Evolutionary conservation across 2,888 invertebrate genomes (phyloP).

Genomic region (Harpalus rufipes): DNA sequence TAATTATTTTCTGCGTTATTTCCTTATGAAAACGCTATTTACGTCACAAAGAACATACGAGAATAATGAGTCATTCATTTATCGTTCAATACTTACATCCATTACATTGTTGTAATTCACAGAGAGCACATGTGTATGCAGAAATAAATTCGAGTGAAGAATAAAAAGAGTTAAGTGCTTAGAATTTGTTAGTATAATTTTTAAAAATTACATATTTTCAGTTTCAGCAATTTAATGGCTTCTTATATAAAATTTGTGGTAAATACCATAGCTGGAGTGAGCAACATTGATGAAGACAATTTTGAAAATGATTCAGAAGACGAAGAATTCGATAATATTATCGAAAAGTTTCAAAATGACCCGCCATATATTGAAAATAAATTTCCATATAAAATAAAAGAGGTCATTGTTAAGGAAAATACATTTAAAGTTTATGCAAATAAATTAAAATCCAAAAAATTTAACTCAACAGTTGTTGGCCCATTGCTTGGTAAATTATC

Average conservation of each 20-base stretch:
- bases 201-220: not conserved
- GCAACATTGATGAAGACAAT: not conserved
- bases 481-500: slow-evolving; percentile 12
- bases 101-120: not conserved
- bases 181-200: not conserved
- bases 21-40: not conserved
- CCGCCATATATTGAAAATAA: not conserved
- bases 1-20: not conserved
- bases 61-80: not conserved
- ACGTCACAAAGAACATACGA: not conserved
- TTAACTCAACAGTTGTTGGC: not conserved
- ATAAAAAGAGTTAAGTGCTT: not conserved
- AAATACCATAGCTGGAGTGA: slow-evolving; percentile 22
- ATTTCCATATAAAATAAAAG: not conserved
- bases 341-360: not conserved
- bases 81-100: not conserved
- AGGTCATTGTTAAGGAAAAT: not conserved
- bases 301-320: slow-evolving; percentile 11
- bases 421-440: not conserved
- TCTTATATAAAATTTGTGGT: slow-evolving; percentile 20
- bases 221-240: slow-evolving; percentile 1
- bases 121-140: not conserved
- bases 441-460: slow-evolving; percentile 13
- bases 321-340: slow-evolving; percentile 7
- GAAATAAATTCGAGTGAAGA: not conserved